These are phyloP conservation scores for Microchrysa polita DNA, from an alignment of 2,888 invertebrate genomes.

Conservation along the genomic window DNA sequence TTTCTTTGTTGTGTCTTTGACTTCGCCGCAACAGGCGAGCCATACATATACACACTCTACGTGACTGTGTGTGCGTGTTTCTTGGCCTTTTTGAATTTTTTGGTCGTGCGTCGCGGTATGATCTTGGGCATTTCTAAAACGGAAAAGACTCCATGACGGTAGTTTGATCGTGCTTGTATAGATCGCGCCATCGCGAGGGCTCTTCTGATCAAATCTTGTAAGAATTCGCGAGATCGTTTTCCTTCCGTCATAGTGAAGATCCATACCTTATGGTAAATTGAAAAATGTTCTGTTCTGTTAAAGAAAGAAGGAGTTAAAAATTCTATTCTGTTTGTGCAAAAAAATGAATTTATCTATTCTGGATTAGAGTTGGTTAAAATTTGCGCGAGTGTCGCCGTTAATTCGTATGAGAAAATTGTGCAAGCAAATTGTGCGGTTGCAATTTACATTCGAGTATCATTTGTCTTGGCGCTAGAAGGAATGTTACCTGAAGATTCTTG, in stretches of 20 bases:
- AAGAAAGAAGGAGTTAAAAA: neutral
- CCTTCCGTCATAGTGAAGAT: constrained; percentile 30
- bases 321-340: constrained; percentile 5
- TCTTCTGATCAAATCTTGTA: constrained; percentile 15
- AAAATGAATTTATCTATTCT: too few relatives aligned
- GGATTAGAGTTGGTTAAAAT: constrained; percentile 3
- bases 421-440: neutral
- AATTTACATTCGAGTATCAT: neutral
- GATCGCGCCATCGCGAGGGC: constrained; percentile 40
- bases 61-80: neutral
- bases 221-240: constrained; percentile 25
- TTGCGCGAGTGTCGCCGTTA: neutral
- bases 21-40: neutral
- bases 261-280: constrained; percentile 37
- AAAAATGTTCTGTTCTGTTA: neutral
- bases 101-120: neutral
- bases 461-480: neutral
- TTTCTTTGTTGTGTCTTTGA: neutral
- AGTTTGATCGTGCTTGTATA: constrained; percentile 36
- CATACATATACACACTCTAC: neutral
- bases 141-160: constrained; percentile 27
- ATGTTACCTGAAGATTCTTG: neutral
- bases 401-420: neutral
- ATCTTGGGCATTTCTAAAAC: constrained; percentile 23
- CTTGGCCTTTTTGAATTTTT: neutral